Evolutionary conservation across 1,140 invertebrate genomes (phyloP), one percentile per base, ranked within the genome.

Genomic region (Latrodectus geometricus): DNA sequence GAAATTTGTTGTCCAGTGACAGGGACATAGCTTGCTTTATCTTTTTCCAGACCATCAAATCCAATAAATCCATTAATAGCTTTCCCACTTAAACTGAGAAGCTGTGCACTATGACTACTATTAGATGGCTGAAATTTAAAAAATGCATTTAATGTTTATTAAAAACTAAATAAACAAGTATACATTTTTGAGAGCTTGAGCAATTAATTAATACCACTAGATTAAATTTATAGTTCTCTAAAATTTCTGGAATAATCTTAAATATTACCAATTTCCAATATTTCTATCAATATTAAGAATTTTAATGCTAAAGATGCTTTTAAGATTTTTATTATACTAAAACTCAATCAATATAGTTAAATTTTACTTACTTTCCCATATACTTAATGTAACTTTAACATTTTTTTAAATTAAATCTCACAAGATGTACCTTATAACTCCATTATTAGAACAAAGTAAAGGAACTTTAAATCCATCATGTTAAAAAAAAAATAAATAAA

Each of bases 81-180:
- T 77, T 7, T 77, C 20, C 89, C 89, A 48, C 88, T 88, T 23
- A 92, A 91, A 49, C 92, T 93, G 35, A 97, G 90, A 20, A 96
- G 91, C 90, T 96, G 94, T 3, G 95, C 95, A 90, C 95, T 95
- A 56, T 95, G 92, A 75, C 95, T 94, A 90, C 95, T 96, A 89
- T 93, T 96, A 50, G 96, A 96, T 50, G 96, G 95, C 95, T 96
- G 20, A 56, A 77, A 54, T 17, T 12, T 0, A 9, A 80, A 83
- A 23, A 1, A 87, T 87, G 12, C 56, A 73, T 48, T 20, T 7
- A 52, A 52, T 20, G 48, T 17, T 35, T 5, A 35, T 35, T 35
- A 3, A 72, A 69, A 81, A 72, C 23, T 11, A n/a, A 23, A 73
- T 74, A 49, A 65, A 68, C 15, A 17, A 12, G 21, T 15, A 75